Percentiles rank a stretch among this genome's conserved stretches.
Evolutionary conservation across 2,797 vertebrate genomes (phyloP).

Genomic region (Syngnathus rostellatus): DNA sequence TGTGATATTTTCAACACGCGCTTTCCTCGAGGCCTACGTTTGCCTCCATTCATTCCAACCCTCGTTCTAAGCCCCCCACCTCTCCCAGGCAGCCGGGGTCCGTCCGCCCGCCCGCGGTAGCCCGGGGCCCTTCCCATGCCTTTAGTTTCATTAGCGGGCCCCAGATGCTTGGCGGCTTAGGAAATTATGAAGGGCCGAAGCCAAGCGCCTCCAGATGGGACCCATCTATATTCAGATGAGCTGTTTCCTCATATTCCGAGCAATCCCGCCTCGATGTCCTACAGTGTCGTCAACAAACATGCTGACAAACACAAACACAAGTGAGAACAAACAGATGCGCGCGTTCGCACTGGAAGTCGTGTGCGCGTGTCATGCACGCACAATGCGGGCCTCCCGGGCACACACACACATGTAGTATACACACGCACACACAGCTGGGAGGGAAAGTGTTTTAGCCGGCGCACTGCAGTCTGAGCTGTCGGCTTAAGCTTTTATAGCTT

Average conservation of each 20-base stretch:
- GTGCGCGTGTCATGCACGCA: constrained; percentile 6
- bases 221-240: constrained; percentile 79
- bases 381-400: neutral
- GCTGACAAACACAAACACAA: constrained; percentile 63
- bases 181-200: constrained; percentile 71
- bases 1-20: constrained; percentile 58
- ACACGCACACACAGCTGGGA: constrained; percentile 4
- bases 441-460: neutral
- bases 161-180: constrained; percentile 75
- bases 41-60: constrained; percentile 45
- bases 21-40: constrained; percentile 49
- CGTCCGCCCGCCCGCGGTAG: constrained; percentile 31
- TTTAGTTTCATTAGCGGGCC: constrained; percentile 72
- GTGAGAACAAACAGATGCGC: constrained; percentile 57
- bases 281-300: constrained; percentile 64
- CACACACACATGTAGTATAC: constrained; percentile 15
- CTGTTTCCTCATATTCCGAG: constrained; percentile 71
- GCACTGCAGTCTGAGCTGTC: constrained; percentile 9
- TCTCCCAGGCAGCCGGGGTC: constrained; percentile 47
- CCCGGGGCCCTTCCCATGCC: constrained; percentile 54
- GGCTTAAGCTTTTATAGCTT: neutral
- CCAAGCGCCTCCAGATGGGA: constrained; percentile 75
- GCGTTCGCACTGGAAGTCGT: constrained; percentile 37
- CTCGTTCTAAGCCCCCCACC: constrained; percentile 12
- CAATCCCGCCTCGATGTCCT: constrained; percentile 69